These are phyloP conservation scores for Ispidina picta DNA, from an alignment of 2,797 vertebrate species.

Conservation along the genomic window DNA sequence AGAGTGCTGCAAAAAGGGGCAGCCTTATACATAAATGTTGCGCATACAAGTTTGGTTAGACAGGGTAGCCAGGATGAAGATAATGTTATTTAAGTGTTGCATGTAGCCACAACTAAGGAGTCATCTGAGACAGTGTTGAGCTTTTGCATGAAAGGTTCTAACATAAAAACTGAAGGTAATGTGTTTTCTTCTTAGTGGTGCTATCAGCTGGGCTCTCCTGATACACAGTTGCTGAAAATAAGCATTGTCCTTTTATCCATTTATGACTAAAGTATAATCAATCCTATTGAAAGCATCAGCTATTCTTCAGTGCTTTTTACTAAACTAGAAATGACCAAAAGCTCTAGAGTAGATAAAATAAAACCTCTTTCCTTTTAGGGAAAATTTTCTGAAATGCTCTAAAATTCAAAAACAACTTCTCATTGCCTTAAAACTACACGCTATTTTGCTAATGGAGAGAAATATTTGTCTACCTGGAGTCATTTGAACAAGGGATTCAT, in stretches of 20 bases:
- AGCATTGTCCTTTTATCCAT: not conserved
- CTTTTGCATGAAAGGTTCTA: not conserved
- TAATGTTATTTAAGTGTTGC: not conserved
- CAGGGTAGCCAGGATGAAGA: not conserved
- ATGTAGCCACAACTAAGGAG: not conserved
- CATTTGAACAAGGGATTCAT: not conserved
- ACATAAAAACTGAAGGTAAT: not conserved
- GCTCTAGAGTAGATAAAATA: not conserved
- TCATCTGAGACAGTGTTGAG: not conserved
- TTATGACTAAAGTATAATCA: not conserved
- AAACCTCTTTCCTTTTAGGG: not conserved
- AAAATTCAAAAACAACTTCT: not conserved
- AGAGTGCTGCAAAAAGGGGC: not conserved
- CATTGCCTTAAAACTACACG: not conserved
- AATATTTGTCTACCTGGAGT: not conserved
- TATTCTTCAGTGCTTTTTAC: not conserved
- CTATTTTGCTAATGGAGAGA: not conserved
- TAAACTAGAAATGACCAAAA: not conserved
- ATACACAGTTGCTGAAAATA: not conserved
- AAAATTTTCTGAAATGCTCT: fast-evolving
- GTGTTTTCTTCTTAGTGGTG: not conserved
- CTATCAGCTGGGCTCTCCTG: not conserved
- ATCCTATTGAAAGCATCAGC: not conserved
- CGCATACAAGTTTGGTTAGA: not conserved
- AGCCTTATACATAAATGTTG: not conserved